These are phyloP conservation scores for Heterocephalus glaber DNA, from an alignment of 2,113 vertebrate genomes.

Conservation along the genomic window DNA sequence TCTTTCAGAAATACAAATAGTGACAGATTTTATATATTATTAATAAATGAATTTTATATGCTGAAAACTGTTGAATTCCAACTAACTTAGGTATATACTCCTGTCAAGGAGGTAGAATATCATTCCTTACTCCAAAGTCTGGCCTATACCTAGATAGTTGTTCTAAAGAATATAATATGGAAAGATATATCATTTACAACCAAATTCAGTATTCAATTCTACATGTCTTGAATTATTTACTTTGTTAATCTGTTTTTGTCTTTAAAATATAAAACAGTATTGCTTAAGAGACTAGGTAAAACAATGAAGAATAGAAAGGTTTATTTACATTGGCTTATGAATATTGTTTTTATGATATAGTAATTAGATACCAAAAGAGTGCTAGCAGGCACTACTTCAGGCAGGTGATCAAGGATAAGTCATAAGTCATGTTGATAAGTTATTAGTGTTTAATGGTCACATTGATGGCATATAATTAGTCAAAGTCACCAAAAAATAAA, in stretches of 20 bases:
- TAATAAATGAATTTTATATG: neutral
- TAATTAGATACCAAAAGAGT: neutral
- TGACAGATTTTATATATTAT: slow-evolving; percentile 5
- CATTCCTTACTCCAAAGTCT: neutral
- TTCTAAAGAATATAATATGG: neutral
- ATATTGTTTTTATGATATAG: slow-evolving; percentile 2
- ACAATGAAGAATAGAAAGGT: neutral
- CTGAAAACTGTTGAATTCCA: neutral
- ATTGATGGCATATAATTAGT: neutral
- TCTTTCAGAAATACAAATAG: neutral
- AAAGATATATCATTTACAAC: neutral
- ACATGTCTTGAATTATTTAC: slow-evolving; percentile 14
- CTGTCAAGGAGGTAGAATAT: neutral
- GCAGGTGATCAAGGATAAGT: neutral
- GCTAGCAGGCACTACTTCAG: neutral
- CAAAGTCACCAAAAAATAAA: neutral
- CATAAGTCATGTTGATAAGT: neutral
- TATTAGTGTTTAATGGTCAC: neutral
- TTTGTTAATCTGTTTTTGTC: neutral
- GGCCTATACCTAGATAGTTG: neutral
- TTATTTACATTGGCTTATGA: neutral
- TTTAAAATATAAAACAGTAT: slow-evolving; percentile 28
- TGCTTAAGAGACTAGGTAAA: neutral
- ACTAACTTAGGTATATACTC: neutral
- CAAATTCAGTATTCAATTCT: neutral